A percentile compares a stretch with the other conserved stretches of the same genome.
phyloP scores from a whole-genome alignment of 2,888 invertebrate genomes.

The Drosophila rubida region DNA sequence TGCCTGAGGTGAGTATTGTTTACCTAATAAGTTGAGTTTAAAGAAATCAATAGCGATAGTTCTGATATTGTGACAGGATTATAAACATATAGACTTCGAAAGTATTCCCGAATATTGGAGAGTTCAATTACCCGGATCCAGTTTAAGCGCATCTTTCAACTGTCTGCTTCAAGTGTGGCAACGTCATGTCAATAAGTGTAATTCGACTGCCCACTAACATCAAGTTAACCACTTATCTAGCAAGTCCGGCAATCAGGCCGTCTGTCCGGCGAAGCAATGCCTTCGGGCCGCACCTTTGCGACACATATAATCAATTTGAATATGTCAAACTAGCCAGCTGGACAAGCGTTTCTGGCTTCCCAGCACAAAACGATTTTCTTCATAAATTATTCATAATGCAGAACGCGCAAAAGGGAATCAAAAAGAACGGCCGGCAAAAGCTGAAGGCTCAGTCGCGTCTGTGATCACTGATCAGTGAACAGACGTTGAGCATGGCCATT shows the following conservation, averaged over 20 bases:
- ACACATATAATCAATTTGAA: constrained; percentile 53
- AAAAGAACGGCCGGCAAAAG: constrained; percentile 20
- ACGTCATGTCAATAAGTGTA: constrained; percentile 16
- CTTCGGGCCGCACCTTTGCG: constrained; percentile 25
- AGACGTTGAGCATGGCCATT: constrained; percentile 1
- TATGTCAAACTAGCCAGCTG: constrained; percentile 44
- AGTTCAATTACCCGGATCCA: neutral
- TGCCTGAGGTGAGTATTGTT: constrained; percentile 91
- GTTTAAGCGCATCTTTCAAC: neutral
- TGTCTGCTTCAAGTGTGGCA: constrained; percentile 14
- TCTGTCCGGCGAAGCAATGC: neutral
- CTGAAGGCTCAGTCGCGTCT: neutral
- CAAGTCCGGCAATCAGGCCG: neutral
- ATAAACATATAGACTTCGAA: too few relatives aligned
- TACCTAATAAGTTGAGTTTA: too few relatives aligned
- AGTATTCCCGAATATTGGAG: neutral
- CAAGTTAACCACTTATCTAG: constrained; percentile 12
- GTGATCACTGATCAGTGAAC: constrained; percentile 11
- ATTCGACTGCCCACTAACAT: constrained; percentile 20
- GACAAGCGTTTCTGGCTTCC: constrained; percentile 14
- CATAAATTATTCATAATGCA: constrained; percentile 66
- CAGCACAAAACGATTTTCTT: constrained; percentile 42
- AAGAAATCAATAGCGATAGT: too few relatives aligned
- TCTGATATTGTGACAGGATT: too few relatives aligned
- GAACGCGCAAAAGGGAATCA: constrained; percentile 14